Base-by-base conservation (phyloP, 2,888 invertebrate species). In the Pharmacophagus antenor region DNA sequence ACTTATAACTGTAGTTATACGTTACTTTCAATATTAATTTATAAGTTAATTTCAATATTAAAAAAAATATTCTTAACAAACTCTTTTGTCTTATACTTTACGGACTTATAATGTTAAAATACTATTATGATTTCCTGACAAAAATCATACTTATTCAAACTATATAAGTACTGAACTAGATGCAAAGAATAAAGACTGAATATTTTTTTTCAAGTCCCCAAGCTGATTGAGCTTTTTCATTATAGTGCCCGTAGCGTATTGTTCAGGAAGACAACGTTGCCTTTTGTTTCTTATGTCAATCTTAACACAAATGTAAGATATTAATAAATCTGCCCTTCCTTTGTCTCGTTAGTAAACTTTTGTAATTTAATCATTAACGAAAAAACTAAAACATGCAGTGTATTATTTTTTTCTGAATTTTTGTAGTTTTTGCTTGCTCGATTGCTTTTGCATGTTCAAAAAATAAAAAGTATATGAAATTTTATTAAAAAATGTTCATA, bases 191-290 rank as follows among this genome's bases (percentile, higher is more conserved):
- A 44, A 44, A 18, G 8, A 7, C 42, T 44, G 42, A 17, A 44
- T 44, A 0, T 44, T 44, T 48, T 23, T 41, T 56, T 37, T 37
- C 48, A 37, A 47, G 48, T 48, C 56, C 48, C 56, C 18, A 22
- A 56, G 37, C 56, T 56, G 21, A 56, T 48, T 56, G 56, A 56
- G 56, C 48, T 48, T 56, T 56, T 56, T 56, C 56, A 56, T 56
- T 48, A 23, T 48, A 56, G 48, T 56, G 15, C 37, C 37, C 47
- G 37, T 37, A 56, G 17, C 37, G 37, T 56, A 41, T 56, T 56
- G 48, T 56, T 48, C 48, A 37, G 17, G 37, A 56, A 47, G 20
- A 20, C 46, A 44, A 23, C 31, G 37, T 56, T 56, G 37, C 47
- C 56, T 37, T 22, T 56, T 56, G 37, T 56, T 56, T 56, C 15